Base-by-base conservation (phyloP, 2,888 invertebrate species). In the Barypeithes pellucidus region DNA sequence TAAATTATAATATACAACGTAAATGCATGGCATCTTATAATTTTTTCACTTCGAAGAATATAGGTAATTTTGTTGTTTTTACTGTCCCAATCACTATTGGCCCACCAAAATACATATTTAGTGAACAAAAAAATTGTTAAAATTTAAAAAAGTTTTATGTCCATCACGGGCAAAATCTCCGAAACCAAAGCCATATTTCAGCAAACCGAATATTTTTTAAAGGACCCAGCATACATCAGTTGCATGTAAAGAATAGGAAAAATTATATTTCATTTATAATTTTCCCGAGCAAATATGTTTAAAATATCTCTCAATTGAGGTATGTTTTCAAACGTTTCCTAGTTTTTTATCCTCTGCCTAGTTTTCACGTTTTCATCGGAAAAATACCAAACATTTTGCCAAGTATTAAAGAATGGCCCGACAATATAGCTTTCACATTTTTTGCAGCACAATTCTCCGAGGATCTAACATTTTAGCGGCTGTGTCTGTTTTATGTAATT, bases 381-480 rank as follows among this genome's bases (percentile, higher is more conserved):
- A 72, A 71, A 62, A 66, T 71, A 74, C 74, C 74, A 71, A 71
- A 66, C 50, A 67, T 61, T 70, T 63, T 74, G 62, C 57, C 63
- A 47, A 67, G 71, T 67, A 74, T 61, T 62, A 61, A 74, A 57
- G 60, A 74, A 66, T 63, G 36, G 43, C 63, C 63, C 67, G 71
- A 57, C 66, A 52, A 36, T 54, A 47, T 62, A 67, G 75, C 71
- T 75, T 75, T 75, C 75, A 75, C 71, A 75, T 72, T 75, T 72
- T 75, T 75, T 75, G 65, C 67, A n/a, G 54, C 67, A 70, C 63
- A 75, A 63, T 75, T 75, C 75, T 75, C 75, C 24, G 67, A 75
- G 71, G 75, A 71, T 71, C 67, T 75, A 71, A 67, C 75, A 75
- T 75, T 75, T 68, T 52, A 65, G 68, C 68, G 68, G 50, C 65